Conservation (phyloP, 2,888 invertebrate species). For the Eledone cirrhosa region DNA sequence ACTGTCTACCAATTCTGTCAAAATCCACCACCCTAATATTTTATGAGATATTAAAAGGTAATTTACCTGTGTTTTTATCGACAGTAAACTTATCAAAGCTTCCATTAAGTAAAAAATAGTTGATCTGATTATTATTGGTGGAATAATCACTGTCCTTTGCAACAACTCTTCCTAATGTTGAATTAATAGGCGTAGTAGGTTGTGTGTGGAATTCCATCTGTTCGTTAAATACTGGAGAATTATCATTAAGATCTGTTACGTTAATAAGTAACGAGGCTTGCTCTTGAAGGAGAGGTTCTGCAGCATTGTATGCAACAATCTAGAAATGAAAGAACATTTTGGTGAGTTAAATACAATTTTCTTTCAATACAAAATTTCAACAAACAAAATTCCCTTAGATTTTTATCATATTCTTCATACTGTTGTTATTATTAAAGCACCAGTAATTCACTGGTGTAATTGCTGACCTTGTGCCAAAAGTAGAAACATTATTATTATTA, state of each 20-base stretch:
- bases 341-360: too few species aligned
- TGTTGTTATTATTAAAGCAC: too few species aligned
- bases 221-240: conserved; percentile 32
- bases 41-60: too few species aligned
- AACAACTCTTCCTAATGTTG: conserved; percentile 21
- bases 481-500: too few species aligned
- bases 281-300: not conserved
- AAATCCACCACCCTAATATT: too few species aligned
- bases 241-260: conserved; percentile 36
- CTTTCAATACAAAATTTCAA: too few species aligned
- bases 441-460: too few species aligned
- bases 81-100: conserved; percentile 34
- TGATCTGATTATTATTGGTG: conserved; percentile 30
- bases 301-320: not conserved
- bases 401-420: too few species aligned
- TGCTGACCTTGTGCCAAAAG: too few species aligned
- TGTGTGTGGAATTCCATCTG: conserved; percentile 9
- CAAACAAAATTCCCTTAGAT: too few species aligned
- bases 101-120: conserved; percentile 33
- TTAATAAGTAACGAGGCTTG: conserved; percentile 27
- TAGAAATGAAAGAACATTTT: too few species aligned
- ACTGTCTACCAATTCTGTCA: too few species aligned
- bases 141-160: conserved; percentile 33
- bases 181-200: conserved; percentile 13
- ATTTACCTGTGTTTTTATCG: conserved; percentile 33